Conservation (phyloP, 2,888 invertebrate genomes). For the Resseliella maxima region DNA sequence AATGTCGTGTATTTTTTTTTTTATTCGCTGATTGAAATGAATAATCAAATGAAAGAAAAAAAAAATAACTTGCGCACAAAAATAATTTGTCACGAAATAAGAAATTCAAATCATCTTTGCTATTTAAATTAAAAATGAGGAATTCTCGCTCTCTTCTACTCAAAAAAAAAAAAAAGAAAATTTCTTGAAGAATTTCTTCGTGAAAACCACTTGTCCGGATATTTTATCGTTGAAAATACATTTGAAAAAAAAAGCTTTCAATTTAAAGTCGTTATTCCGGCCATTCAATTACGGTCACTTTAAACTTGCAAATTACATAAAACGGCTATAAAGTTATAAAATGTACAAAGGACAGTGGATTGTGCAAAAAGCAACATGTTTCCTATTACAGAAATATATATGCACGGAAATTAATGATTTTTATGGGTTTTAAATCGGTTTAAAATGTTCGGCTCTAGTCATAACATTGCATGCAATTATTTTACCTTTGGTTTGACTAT, state of each 20-base stretch:
- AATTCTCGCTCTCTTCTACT: no score
- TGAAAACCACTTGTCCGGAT: no score
- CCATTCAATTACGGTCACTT: not conserved
- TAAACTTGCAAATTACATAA: not conserved
- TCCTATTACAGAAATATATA: not conserved
- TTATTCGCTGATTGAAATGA: no score
- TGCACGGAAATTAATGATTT: not conserved
- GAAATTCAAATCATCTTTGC: no score
- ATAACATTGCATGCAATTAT: not conserved
- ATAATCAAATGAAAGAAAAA: no score
- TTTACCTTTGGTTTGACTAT: not conserved
- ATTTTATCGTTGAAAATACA: not conserved
- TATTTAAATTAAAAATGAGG: no score
- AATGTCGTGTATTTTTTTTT: no score
- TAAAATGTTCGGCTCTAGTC: not conserved
- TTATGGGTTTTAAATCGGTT: not conserved
- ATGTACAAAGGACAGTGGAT: no score
- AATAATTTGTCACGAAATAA: no score
- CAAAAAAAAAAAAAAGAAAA: no score
- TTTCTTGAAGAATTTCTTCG: no score
- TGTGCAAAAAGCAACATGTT: slow-evolving; percentile 26
- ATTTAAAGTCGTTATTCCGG: not conserved
- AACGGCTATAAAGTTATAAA: not conserved
- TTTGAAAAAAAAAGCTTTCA: not conserved
- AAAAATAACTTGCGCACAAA: no score